phyloP scores from a whole-genome alignment of 2,888 invertebrate species.

The Camptogramma bilineatum region DNA sequence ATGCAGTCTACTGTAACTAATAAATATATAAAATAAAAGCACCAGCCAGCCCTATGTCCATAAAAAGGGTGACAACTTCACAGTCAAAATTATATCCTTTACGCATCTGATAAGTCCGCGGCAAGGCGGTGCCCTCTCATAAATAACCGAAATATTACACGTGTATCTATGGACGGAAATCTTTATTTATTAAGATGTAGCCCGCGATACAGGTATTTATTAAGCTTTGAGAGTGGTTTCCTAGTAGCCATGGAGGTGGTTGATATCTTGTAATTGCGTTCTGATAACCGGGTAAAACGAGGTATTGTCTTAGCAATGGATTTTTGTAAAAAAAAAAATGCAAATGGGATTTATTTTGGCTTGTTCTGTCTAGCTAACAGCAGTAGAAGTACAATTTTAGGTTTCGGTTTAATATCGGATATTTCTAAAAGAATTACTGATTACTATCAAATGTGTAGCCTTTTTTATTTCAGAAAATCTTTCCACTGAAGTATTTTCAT shows the following conservation, averaged over 20 bases:
- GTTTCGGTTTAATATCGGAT: no score
- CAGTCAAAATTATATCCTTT: slow-evolving; percentile 70
- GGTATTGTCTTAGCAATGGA: no score
- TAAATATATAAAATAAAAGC: no score
- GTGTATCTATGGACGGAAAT: slow-evolving; percentile 67
- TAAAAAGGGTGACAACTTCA: slow-evolving; percentile 68
- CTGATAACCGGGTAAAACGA: background rate
- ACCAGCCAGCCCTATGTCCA: slow-evolving; percentile 56
- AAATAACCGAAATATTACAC: slow-evolving; percentile 76
- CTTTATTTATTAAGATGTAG: slow-evolving; percentile 79
- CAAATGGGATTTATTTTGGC: no score
- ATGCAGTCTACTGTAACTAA: no score
- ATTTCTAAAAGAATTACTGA: no score
- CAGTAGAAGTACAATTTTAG: no score
- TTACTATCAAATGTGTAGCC: no score
- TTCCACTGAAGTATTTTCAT: no score
- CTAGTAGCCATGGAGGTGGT: background rate
- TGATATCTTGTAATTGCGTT: background rate
- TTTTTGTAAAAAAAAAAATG: no score
- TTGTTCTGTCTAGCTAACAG: no score
- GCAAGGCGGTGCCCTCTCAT: slow-evolving; percentile 65
- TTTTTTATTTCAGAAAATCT: no score
- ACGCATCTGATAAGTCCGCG: slow-evolving; percentile 70
- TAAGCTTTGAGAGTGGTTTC: slow-evolving; percentile 53
- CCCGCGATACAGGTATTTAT: slow-evolving; percentile 72